Percentiles rank a stretch among this genome's conserved stretches.
phyloP scores from a whole-genome alignment of 2,797 vertebrate species.

The Bradypus variegatus region DNA sequence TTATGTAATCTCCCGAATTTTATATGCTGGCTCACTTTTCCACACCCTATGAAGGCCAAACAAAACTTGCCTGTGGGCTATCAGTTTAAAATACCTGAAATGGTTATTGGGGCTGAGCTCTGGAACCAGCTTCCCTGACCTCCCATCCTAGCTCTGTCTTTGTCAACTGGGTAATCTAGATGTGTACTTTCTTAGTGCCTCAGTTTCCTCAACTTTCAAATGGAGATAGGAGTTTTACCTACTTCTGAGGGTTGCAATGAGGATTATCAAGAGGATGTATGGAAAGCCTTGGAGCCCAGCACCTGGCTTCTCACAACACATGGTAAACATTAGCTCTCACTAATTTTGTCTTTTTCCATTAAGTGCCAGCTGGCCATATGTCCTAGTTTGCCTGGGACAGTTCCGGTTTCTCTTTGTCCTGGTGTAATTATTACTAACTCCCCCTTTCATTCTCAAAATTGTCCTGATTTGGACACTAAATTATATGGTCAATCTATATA shows the following conservation, averaged over 20 bases:
- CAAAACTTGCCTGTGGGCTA: neutral
- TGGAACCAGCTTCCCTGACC: neutral
- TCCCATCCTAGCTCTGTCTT: neutral
- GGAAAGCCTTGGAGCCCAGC: neutral
- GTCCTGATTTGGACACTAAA: neutral
- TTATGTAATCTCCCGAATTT: neutral
- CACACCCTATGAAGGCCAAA: neutral
- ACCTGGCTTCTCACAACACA: neutral
- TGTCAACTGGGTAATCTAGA: neutral
- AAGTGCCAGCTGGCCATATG: neutral
- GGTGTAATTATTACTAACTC: neutral
- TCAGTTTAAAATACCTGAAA: neutral
- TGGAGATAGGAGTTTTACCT: neutral
- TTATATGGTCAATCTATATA: neutral
- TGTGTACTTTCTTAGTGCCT: neutral
- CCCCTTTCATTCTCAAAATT: neutral
- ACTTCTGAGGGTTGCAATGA: neutral
- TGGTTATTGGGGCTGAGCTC: neutral
- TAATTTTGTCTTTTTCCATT: neutral
- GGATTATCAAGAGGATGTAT: neutral
- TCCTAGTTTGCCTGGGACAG: neutral
- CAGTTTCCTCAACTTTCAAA: neutral
- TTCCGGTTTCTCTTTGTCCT: neutral
- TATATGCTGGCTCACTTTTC: constrained; percentile 7
- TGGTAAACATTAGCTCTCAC: neutral